Evolutionary conservation across 2,113 vertebrate species (phyloP).

Genomic region (Burhinus oedicnemus): DNA sequence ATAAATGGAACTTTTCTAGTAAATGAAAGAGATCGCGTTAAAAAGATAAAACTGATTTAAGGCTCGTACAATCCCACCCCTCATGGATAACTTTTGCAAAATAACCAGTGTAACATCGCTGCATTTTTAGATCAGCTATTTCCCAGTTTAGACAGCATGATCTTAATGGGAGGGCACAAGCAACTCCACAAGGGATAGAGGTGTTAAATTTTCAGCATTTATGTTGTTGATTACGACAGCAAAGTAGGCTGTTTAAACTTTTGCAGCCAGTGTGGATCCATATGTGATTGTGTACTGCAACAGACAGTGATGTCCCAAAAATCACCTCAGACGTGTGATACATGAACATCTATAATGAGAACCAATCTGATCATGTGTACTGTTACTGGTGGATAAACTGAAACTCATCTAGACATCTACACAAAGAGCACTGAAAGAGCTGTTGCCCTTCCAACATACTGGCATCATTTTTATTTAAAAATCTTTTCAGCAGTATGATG

Average conservation of each 20-base stretch:
- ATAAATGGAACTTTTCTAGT: not conserved
- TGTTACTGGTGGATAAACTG: not conserved
- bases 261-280: not conserved
- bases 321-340: not conserved
- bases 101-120: not conserved
- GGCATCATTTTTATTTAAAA: not conserved
- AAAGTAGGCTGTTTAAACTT: not conserved
- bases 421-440: not conserved
- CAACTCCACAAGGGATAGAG: not conserved
- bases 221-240: not conserved
- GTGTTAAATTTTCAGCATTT: not conserved
- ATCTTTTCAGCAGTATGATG: not conserved
- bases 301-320: not conserved
- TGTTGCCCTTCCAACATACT: not conserved
- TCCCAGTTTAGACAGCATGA: not conserved
- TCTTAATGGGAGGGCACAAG: not conserved
- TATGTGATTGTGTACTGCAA: not conserved
- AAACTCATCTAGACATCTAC: not conserved
- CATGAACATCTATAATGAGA: not conserved
- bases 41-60: not conserved
- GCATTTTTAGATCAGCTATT: not conserved
- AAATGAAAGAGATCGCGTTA: not conserved
- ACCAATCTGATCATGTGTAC: not conserved
- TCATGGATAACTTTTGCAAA: not conserved
- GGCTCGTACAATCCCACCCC: not conserved